Conservation (phyloP, 1,140 invertebrate species). For the Muscidifurax raptorellus region DNA sequence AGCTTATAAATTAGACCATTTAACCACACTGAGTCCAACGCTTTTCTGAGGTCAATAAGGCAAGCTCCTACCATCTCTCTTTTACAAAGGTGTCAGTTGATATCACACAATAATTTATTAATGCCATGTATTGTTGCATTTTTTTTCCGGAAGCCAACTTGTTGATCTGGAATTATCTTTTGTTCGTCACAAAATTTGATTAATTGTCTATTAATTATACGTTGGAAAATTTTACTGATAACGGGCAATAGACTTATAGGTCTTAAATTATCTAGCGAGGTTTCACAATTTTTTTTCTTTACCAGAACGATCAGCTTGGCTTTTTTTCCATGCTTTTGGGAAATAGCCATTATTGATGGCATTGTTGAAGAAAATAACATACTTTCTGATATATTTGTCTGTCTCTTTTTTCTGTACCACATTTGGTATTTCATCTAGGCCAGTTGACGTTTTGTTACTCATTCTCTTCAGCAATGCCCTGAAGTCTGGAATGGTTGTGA, state of each 20-base stretch:
- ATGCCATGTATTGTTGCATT: constrained; percentile 50
- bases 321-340: constrained; percentile 39
- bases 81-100: constrained; percentile 49
- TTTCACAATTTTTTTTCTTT: constrained; percentile 46
- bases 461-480: constrained; percentile 44
- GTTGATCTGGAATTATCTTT: constrained; percentile 54
- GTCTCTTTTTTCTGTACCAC: constrained; percentile 46
- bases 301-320: constrained; percentile 49
- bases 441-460: constrained; percentile 50
- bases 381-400: constrained; percentile 13
- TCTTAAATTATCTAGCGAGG: not conserved
- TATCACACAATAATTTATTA: constrained; percentile 45
- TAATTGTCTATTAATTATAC: constrained; percentile 53
- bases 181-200: constrained; percentile 42
- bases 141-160: constrained; percentile 50
- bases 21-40: constrained; percentile 58
- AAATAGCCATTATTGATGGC: constrained; percentile 52
- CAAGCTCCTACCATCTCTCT: constrained; percentile 55
- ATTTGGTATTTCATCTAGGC: constrained; percentile 45
- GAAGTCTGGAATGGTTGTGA: not conserved
- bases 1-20: constrained; percentile 57
- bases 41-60: constrained; percentile 62
- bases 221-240: constrained; percentile 56
- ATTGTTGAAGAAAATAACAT: constrained; percentile 53
- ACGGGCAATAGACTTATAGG: constrained; percentile 50